A percentile compares a stretch with the other conserved stretches of the same genome.
Evolutionary conservation across 2,797 vertebrate genomes (phyloP).

Genomic region (Enteromius thamalakanensis): DNA sequence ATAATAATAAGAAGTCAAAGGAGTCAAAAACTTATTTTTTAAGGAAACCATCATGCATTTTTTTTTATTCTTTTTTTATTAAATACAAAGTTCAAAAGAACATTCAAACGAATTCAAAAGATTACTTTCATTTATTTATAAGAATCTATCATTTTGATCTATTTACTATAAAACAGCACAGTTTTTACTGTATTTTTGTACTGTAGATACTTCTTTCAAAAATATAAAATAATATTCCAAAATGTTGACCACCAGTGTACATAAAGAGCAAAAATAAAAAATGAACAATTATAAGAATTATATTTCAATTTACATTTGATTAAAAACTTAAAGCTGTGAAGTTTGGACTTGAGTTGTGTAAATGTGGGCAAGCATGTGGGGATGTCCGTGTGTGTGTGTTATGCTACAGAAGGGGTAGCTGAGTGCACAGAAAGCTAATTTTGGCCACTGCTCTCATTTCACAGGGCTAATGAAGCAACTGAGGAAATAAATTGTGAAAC

Average conservation of each 20-base stretch:
- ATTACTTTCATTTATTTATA: not conserved
- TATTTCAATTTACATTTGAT: not conserved
- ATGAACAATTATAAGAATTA: too few relatives aligned
- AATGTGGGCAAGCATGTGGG: slow-evolving; percentile 37
- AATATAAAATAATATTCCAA: not conserved
- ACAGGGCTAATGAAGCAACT: slow-evolving; percentile 75
- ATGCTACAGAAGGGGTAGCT: slow-evolving; percentile 55
- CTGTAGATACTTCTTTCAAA: not conserved
- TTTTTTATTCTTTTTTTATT: not conserved
- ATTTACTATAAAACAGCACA: not conserved
- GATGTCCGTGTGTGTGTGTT: slow-evolving; percentile 52
- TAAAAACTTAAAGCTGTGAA: slow-evolving; percentile 1
- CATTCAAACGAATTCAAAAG: too few relatives aligned
- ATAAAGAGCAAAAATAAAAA: not conserved
- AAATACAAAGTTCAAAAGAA: too few relatives aligned
- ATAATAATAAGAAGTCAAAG: too few relatives aligned
- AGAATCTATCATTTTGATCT: not conserved
- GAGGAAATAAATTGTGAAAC: slow-evolving; percentile 73
- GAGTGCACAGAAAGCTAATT: slow-evolving; percentile 74
- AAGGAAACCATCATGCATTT: too few relatives aligned
- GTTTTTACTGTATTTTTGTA: not conserved
- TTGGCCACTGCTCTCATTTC: slow-evolving; percentile 77
- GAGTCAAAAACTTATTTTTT: too few relatives aligned
- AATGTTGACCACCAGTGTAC: not conserved
- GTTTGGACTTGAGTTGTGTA: slow-evolving; percentile 9